Evolutionary conservation across 1,140 invertebrate species (phyloP), one percentile per base, ranked within the genome.

Genomic region (Mycetomoellerius zeteki): DNA sequence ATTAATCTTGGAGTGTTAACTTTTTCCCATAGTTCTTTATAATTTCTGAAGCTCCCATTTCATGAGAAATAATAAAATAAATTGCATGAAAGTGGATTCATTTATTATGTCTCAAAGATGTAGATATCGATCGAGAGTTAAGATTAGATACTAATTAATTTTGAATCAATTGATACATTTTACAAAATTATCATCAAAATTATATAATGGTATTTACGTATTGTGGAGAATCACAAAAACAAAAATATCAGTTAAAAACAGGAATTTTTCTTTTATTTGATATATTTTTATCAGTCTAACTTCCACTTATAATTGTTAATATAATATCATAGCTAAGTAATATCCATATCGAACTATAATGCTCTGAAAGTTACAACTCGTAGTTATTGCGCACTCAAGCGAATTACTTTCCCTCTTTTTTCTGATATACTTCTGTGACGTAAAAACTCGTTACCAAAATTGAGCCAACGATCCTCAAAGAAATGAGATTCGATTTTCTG

Each of bases 401-500:
- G n/a, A 47, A 21, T 14, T 30, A 73, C 54, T 60, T 73, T 37
- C 30, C 33, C 50, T 37, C 69, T 84, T 6, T 64, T 24, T 56
- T 3, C 47, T 21, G 6, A 10, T 72, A 7, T 21, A 65, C 14
- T 56, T 85, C n/a, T 43, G 72, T 60, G 33, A 71, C 24, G 52
- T 85, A 85, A 72, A 69, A 43, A 47, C 43, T 54, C 24, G 47
- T 71, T 64, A 72, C 21, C 56, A 73, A 84, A 72, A 84, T 82
- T 84, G 43, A 69, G 14, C n/a, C 80, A 50, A 14, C 56, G 7
- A 21, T 50, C 33, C 50, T 43, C 14, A 33, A 56, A 72, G 58
- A 84, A 82, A 73, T 43, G 43, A 72, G 67, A 87, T 78, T 87
- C 65, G 56, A 84, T 77, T 75, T 87, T 75, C 50, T 73, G 19